phyloP scores from a whole-genome alignment of 2,113 vertebrate species.

The Ibidorhyncha struthersii region DNA sequence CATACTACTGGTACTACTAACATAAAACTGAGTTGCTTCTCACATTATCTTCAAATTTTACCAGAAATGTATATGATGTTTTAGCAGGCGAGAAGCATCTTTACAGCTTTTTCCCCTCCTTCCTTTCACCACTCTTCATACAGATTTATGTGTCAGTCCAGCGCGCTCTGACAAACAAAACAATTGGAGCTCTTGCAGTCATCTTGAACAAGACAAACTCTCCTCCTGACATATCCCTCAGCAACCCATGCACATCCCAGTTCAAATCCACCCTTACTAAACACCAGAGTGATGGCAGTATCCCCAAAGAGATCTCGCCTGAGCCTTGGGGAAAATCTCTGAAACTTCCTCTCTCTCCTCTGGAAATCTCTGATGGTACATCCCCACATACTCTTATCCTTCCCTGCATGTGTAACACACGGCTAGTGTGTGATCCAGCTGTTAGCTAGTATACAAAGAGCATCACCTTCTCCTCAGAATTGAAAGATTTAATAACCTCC shows the following conservation, averaged over 20 bases:
- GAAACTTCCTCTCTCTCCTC: background rate
- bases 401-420: fast-evolving
- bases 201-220: background rate
- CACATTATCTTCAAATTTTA: background rate
- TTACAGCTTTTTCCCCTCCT: background rate
- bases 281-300: fast-evolving
- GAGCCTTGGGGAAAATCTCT: background rate
- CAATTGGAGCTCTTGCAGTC: background rate
- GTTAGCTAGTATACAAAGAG: background rate
- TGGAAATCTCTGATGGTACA: background rate
- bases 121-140: background rate
- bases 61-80: background rate
- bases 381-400: background rate
- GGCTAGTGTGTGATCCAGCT: background rate
- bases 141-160: fast-evolving
- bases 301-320: fast-evolving
- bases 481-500: background rate
- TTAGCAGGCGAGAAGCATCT: background rate
- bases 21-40: background rate
- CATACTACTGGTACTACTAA: background rate
- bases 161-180: background rate
- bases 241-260: background rate
- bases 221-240: background rate
- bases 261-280: background rate
- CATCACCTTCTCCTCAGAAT: background rate